Conservation (phyloP, 1,140 invertebrate genomes). For the Atta colombica region DNA sequence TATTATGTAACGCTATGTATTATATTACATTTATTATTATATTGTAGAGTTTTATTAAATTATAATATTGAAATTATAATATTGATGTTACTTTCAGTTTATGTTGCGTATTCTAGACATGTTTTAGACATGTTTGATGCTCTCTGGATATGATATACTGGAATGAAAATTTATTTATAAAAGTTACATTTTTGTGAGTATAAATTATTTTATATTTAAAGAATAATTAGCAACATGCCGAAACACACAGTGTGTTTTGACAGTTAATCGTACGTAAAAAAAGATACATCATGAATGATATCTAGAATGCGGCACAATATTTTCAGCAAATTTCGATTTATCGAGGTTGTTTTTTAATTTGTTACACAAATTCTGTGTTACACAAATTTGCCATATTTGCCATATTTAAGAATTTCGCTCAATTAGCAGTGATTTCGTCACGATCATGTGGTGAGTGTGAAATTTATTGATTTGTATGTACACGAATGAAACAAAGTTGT, state of each 20-base stretch:
- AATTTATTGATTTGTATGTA: neutral
- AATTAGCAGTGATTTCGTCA: conserved; percentile 65
- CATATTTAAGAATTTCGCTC: conserved; percentile 50
- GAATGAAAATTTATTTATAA: neutral
- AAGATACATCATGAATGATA: neutral
- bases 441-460: conserved; percentile 6
- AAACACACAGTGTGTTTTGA: neutral
- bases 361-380: neutral
- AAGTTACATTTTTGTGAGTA: neutral
- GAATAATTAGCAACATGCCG: neutral
- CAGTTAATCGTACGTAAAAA: neutral
- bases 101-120: too few species aligned
- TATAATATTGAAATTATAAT: too few species aligned
- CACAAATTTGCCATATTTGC: conserved; percentile 27
- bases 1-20: too few species aligned
- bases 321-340: neutral
- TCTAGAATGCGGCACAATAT: neutral
- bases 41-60: too few species aligned
- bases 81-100: too few species aligned
- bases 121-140: too few species aligned
- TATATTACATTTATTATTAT: too few species aligned
- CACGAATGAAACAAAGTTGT: neutral
- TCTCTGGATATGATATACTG: neutral
- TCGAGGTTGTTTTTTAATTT: neutral
- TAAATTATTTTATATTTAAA: neutral